Conservation (phyloP, 2,113 vertebrate genomes). For the Cromileptes altivelis region DNA sequence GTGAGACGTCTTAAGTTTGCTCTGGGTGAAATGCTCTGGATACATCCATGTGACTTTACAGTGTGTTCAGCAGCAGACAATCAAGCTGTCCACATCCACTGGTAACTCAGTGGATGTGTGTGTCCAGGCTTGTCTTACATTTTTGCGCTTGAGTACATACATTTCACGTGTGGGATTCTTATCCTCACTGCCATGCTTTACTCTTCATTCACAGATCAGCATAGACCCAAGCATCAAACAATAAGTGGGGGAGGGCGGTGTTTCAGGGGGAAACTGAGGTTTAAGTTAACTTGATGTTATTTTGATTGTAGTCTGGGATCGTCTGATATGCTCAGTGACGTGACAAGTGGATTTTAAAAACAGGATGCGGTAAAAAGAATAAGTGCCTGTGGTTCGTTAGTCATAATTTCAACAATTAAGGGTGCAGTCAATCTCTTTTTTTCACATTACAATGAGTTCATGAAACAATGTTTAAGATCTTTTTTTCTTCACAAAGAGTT, state of each 20-base stretch:
- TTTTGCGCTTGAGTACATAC: slow-evolving; percentile 14
- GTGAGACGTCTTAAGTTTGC: slow-evolving; percentile 48
- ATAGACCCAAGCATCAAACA: slow-evolving; percentile 19
- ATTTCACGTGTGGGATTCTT: slow-evolving; percentile 2
- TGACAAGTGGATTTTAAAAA: slow-evolving; percentile 8
- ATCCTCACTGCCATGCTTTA: neutral
- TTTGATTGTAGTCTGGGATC: slow-evolving; percentile 3
- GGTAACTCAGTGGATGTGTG: neutral
- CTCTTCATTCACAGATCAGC: slow-evolving; percentile 23
- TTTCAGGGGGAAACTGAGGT: neutral
- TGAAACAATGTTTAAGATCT: neutral
- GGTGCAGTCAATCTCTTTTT: neutral
- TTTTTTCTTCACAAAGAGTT: neutral
- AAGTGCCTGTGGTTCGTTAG: slow-evolving; percentile 8
- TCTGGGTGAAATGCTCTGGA: slow-evolving; percentile 47
- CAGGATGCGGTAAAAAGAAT: neutral
- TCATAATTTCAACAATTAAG: slow-evolving; percentile 13
- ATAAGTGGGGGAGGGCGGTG: slow-evolving; percentile 8
- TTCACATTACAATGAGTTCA: slow-evolving; percentile 32
- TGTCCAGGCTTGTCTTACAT: neutral
- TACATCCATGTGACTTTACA: slow-evolving; percentile 37
- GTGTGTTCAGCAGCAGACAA: slow-evolving; percentile 41
- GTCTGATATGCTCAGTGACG: neutral
- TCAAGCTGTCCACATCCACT: slow-evolving; percentile 40
- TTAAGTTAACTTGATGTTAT: neutral